Evolutionary conservation across 2,888 invertebrate species (phyloP).

Genomic region (Erannis defoliaria): DNA sequence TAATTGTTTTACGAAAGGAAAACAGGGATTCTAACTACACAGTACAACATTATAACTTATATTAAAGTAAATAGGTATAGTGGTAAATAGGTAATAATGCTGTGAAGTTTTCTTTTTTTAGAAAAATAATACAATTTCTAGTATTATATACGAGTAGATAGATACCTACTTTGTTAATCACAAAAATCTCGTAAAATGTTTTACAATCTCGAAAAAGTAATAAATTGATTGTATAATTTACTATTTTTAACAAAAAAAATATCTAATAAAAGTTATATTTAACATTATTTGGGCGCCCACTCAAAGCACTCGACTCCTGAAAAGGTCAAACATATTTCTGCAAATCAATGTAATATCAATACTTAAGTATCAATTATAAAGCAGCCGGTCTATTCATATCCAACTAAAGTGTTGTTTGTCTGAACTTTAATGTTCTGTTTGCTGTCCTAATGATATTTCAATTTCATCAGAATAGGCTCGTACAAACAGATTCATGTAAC

Average conservation of each 20-base stretch:
- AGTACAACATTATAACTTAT: no score
- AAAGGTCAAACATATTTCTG: constrained; percentile 5
- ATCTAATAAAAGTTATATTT: not conserved
- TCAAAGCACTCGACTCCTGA: not conserved
- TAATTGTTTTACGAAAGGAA: no score
- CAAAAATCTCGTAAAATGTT: no score
- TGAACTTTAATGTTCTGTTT: not conserved
- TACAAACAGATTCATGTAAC: no score
- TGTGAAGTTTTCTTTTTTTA: no score
- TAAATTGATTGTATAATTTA: no score
- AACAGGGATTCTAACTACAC: no score
- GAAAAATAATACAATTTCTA: no score
- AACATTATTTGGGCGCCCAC: constrained; percentile 3
- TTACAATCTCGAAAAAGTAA: not conserved
- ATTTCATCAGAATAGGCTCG: not conserved
- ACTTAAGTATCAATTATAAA: constrained; percentile 1
- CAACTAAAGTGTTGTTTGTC: not conserved
- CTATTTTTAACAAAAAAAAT: not conserved
- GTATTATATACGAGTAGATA: no score
- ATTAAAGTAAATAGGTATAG: no score
- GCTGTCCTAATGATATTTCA: not conserved
- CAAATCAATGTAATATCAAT: constrained; percentile 3
- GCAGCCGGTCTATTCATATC: not conserved
- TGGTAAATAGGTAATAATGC: no score
- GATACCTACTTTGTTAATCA: no score